Base-by-base conservation (phyloP, 2,113 vertebrate species). In the Toxotes jaculatrix region DNA sequence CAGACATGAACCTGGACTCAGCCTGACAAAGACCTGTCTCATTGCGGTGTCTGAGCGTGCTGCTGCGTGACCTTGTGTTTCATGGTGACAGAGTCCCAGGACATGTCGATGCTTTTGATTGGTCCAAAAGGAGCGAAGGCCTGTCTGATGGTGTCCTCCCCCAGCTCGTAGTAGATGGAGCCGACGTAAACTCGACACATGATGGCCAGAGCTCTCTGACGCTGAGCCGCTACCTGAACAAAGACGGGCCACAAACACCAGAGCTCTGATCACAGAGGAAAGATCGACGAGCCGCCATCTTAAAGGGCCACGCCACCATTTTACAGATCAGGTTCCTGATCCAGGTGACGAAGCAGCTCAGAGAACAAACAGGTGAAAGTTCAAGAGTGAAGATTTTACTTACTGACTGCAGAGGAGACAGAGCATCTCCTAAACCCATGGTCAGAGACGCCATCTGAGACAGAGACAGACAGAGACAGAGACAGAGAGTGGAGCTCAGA, bases 101-200 rank as follows among this genome's bases (percentile, higher is more conserved):
- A 99, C 98, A 98, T 98, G 90, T 98, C 97, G 21, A 98, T 99
- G 93, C 97, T 99, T 92, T 98, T 99, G 92, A 99, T 98, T 59
- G 98, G 97, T 68, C 98, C 98, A 3, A 99, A 99, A 0, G 97
- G 97, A 23, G 97, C 96, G 12, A 99, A 99, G 61, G 98, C 98
- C 92, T 98, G 97, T 45, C 97, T 94, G 65, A 99, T 98, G 87
- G 98, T 99, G 85, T 99, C 97, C 86, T 99, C 98, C 0, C 98
- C 97, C 63, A 99, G 94, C 85, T 99, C 97, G 0, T 99, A 99
- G 92, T 99, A 99, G 88, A 98, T 99, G 85, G 98, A 99, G 45
- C 98, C 98, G 68, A 98, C 97, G 7, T 99, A 99, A 43, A 98
- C 98, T 0, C 97, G 96, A 64, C 98, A 98, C 98, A 99, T 99